Evolutionary conservation across 2,797 vertebrate species (phyloP).

Genomic region (Acrocephalus scirpaceus): DNA sequence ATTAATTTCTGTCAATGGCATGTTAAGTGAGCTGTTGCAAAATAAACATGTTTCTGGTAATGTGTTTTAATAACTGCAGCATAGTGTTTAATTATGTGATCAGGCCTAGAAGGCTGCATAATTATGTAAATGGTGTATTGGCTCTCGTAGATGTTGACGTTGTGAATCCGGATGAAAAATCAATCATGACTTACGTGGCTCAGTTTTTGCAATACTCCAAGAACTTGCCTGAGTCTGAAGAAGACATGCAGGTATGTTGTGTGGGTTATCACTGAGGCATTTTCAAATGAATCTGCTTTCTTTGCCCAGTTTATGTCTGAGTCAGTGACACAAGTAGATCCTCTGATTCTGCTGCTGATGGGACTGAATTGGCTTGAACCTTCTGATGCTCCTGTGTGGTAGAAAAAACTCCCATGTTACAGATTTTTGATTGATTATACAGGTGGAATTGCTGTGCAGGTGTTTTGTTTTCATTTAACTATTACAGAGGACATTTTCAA

Average conservation of each 20-base stretch:
- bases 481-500: background rate
- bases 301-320: background rate
- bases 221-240: slow-evolving; percentile 72
- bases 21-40: slow-evolving; percentile 14
- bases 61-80: slow-evolving; percentile 30
- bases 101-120: slow-evolving; percentile 3
- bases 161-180: slow-evolving; percentile 92
- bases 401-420: background rate
- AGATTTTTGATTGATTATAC: background rate
- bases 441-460: background rate
- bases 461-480: background rate
- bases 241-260: slow-evolving; percentile 80
- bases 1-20: slow-evolving; percentile 21
- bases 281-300: background rate
- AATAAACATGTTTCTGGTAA: slow-evolving; percentile 12
- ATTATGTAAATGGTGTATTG: slow-evolving; percentile 16
- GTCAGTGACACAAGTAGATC: background rate
- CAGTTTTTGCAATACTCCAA: slow-evolving; percentile 95
- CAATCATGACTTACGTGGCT: slow-evolving; percentile 96
- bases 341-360: background rate
- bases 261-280: background rate
- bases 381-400: background rate
- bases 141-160: slow-evolving; percentile 88
- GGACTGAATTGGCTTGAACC: background rate
- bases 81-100: slow-evolving; percentile 30